Conservation (phyloP, 2,888 invertebrate genomes). For the Pycnomerus fuliginosus region DNA sequence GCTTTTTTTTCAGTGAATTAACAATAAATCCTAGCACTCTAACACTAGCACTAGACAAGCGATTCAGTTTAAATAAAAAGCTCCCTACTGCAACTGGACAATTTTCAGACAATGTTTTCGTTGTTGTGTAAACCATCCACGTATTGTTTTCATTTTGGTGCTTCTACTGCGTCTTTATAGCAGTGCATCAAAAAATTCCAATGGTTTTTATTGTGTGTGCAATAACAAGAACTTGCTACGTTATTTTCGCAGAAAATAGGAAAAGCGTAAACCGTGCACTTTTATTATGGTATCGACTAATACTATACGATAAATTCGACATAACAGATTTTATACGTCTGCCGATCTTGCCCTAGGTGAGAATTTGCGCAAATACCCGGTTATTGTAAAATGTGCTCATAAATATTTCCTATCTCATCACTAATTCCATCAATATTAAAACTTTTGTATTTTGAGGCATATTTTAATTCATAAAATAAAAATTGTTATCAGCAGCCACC, state of each 20-base stretch:
- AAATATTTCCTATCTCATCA: too few relatives aligned
- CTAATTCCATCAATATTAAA: too few relatives aligned
- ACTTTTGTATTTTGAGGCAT: too few relatives aligned
- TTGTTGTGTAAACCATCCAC: slow-evolving; percentile 16
- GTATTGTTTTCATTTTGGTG: slow-evolving; percentile 22
- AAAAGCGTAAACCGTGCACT: slow-evolving; percentile 4
- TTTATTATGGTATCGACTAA: slow-evolving; percentile 8
- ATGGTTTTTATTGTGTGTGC: slow-evolving; percentile 8
- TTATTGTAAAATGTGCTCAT: too few relatives aligned
- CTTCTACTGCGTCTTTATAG: slow-evolving; percentile 8
- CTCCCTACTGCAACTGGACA: too few relatives aligned
- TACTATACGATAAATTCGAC: slow-evolving; percentile 10
- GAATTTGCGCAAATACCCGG: too few relatives aligned
- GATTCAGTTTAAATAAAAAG: too few relatives aligned
- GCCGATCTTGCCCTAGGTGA: too few relatives aligned
- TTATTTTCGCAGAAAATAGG: slow-evolving; percentile 6
- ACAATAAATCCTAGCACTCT: too few relatives aligned
- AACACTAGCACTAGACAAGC: too few relatives aligned
- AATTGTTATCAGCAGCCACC: slow-evolving; percentile 27
- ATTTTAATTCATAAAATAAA: too few relatives aligned
- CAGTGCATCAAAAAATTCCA: slow-evolving; percentile 13
- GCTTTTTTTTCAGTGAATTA: too few relatives aligned
- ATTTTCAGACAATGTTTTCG: slow-evolving; percentile 14
- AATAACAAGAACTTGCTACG: slow-evolving; percentile 4
- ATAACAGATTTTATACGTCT: slow-evolving; percentile 14